phyloP scores from a whole-genome alignment of 2,113 vertebrate genomes.

The Platysteira castanea region DNA sequence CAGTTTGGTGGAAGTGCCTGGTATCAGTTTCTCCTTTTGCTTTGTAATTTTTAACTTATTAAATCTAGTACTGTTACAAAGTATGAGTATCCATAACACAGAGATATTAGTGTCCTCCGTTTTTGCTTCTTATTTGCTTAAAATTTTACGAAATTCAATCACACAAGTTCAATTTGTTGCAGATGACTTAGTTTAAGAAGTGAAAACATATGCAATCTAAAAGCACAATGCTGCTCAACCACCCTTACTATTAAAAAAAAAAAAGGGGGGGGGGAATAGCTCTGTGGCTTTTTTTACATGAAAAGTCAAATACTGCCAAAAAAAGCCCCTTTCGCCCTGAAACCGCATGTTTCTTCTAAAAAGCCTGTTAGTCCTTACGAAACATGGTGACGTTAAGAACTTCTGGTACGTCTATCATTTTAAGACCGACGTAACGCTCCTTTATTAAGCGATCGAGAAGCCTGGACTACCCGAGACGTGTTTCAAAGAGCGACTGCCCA shows the following conservation, averaged over 20 bases:
- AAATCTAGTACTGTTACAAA: neutral
- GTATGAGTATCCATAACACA: fast-evolving
- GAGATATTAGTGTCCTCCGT: neutral
- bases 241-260: neutral
- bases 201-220: neutral
- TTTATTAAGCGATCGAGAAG: neutral
- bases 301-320: neutral
- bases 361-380: neutral
- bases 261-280: fast-evolving
- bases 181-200: neutral
- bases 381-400: neutral
- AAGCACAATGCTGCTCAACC: neutral
- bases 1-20: neutral
- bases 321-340: neutral
- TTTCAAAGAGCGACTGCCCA: neutral
- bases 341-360: neutral
- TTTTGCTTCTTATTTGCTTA: neutral
- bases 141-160: neutral
- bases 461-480: fast-evolving
- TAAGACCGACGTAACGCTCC: fast-evolving
- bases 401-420: neutral
- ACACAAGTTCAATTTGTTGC: neutral
- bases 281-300: neutral
- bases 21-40: neutral
- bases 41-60: neutral